Conservation (phyloP, 2,797 vertebrate species). For the Rhabdophis nuchalis region DNA sequence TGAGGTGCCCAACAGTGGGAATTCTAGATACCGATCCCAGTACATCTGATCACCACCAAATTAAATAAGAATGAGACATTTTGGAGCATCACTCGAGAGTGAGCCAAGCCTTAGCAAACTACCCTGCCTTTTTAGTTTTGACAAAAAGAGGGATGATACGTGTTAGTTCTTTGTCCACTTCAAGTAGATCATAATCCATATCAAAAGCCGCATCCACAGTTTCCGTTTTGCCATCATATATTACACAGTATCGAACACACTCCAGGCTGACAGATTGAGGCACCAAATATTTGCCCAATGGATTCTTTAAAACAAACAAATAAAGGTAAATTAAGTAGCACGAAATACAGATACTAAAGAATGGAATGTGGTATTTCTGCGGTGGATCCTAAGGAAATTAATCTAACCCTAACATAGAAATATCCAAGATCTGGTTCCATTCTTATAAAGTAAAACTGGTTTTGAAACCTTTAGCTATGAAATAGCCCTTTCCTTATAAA, state of each 20-base stretch:
- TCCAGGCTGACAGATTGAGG: slow-evolving; percentile 74
- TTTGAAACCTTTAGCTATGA: background rate
- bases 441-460: background rate
- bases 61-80: background rate
- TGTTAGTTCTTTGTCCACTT: slow-evolving; percentile 9
- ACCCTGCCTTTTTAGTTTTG: background rate
- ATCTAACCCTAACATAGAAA: background rate
- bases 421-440: background rate
- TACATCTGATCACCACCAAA: background rate
- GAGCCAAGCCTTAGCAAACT: background rate
- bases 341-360: background rate
- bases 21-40: background rate
- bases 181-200: slow-evolving; percentile 35
- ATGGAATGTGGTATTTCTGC: background rate
- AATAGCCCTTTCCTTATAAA: background rate
- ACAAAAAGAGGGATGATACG: slow-evolving; percentile 24
- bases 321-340: background rate
- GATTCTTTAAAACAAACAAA: background rate
- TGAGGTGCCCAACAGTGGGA: background rate
- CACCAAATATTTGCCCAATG: slow-evolving; percentile 63
- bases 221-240: slow-evolving; percentile 77
- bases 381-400: background rate
- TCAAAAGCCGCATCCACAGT: slow-evolving; percentile 50
- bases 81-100: background rate
- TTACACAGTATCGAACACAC: slow-evolving; percentile 77